Evolutionary conservation across 2,888 invertebrate species (phyloP), one percentile per base, ranked within the genome.

Genomic region (Sipha maydis): DNA sequence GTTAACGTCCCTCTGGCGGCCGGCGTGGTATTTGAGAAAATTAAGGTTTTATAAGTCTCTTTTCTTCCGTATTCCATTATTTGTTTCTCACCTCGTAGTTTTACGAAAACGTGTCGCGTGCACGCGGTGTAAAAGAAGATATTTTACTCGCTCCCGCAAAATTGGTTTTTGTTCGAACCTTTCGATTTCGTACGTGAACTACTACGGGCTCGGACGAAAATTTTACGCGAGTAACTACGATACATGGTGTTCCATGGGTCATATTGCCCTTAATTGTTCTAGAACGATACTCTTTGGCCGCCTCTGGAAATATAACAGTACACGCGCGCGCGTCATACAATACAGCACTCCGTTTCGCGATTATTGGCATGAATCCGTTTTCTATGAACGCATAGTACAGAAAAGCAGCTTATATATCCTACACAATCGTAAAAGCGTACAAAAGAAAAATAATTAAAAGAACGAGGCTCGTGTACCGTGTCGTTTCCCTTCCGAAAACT

Each of bases 361-460:
- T 34, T 73, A 38, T 38, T 38, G 17, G 73, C 73, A 8, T 21
- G 73, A 38, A 7, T 17, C 28, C 73, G 34, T 73, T 38, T 34
- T 19, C 28, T 11, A 28, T 28, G 9, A 1, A 21, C 21, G 56
- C 56, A 11, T 25, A n/a, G 21, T n/a, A n/a, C 67, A 2, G 69
- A 31, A 31, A 71, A 31, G 34, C 8, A 73, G 28, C 5, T 73
- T 38, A 34, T 73, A 34, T 73, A 21, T 73, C 73, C 34, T 38
- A 1, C 73, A 34, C 73, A 21, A 19, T 73, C 38, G 21, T 19
- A 38, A 71, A 11, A 73, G 38, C 80, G 80, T 17, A 7, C 21
- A 21, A 61, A 19, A n/a, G 80, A 25, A n/a, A 80, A 80, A 80
- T 80, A 67, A 67, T 80, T 80, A 67, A 67, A 80, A 80, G n/a